Evolutionary conservation across 2,797 vertebrate species (phyloP), one percentile per base, ranked within the genome.

Genomic region (Ispidina lecontei): DNA sequence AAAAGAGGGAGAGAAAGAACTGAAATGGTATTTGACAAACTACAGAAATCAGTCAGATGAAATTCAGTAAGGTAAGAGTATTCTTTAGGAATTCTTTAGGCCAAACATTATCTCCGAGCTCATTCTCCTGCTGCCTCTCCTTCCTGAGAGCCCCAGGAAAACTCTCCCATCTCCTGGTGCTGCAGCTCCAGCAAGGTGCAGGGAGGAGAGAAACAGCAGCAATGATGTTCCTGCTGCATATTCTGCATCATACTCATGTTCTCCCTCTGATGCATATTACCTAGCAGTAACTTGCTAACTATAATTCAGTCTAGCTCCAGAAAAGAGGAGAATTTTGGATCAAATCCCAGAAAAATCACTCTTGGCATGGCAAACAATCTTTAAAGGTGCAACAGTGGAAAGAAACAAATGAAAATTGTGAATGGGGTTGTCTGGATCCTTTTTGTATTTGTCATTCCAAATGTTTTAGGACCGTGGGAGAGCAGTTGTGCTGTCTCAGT

Each of bases 331-430:
- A 90, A 62, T 65, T 88, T 79, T 91, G 83, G 75, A 93, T 54
- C 62, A 56, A 72, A 87, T 72, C 72, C 75, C 72, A 93, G 89
- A 76, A 91, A 82, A 76, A 87, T 70, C 68, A 85, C 56, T 75
- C 59, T 82, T 68, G 60, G 72, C 55, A 54, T 16, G 12, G 51
- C 1, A 1, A 82, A 82, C 33, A 65, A 75, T 76, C 72, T 81
- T 87, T 46, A 59, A 91, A 89, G 60, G 64, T 93, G 47, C 72
- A 85, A 82, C 41, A 69, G 64, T 43, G 44, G 83, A 85, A 68
- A 60, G 75, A 72, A 91, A 76, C 63, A 78, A 94, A 82, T 46
- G 51, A 82, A 71, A 84, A 69, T 26, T 0, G 87, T 87, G 83
- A 75, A 76, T 49, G 51, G 63, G 63, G 41, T 46, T 81, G 67